phyloP scores from a whole-genome alignment of 2,888 invertebrate species.

The Drosophila kuntzei region DNA sequence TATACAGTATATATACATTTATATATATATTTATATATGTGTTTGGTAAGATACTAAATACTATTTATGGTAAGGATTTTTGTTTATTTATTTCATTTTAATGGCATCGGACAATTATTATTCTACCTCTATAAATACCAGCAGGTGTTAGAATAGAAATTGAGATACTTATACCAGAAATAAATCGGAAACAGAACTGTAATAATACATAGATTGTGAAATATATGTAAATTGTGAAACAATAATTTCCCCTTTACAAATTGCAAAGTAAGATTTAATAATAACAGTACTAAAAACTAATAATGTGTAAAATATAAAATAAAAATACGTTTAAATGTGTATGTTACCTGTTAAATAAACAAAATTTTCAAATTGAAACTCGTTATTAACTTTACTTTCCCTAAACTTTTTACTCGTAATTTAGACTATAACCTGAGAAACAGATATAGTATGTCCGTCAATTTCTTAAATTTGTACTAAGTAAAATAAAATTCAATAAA shows the following conservation, averaged over 20 bases:
- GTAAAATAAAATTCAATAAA: too few species aligned
- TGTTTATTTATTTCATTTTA: slow-evolving; percentile 41
- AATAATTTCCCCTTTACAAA: slow-evolving; percentile 76
- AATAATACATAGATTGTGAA: slow-evolving; percentile 50
- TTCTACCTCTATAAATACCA: slow-evolving; percentile 75
- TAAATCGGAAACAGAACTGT: slow-evolving; percentile 64
- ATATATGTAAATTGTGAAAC: slow-evolving; percentile 60
- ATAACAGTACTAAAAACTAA: slow-evolving; percentile 36
- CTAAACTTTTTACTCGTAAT: background rate
- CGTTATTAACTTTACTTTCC: background rate
- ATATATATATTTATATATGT: too few species aligned
- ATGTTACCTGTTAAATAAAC: slow-evolving; percentile 63
- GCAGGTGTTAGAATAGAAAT: slow-evolving; percentile 67
- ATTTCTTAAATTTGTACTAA: too few species aligned
- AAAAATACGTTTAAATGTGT: slow-evolving; percentile 57
- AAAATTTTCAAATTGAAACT: slow-evolving; percentile 53
- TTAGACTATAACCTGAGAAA: background rate
- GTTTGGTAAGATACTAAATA: slow-evolving; percentile 17
- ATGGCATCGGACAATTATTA: slow-evolving; percentile 76
- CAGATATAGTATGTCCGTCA: too few species aligned
- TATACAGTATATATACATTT: slow-evolving; percentile 13
- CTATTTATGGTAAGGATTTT: slow-evolving; percentile 4
- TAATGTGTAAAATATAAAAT: slow-evolving; percentile 37
- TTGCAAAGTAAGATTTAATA: slow-evolving; percentile 67
- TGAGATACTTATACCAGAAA: slow-evolving; percentile 58